phyloP scores from a whole-genome alignment of 2,888 invertebrate genomes.

The Synanthedon myopaeformis region DNA sequence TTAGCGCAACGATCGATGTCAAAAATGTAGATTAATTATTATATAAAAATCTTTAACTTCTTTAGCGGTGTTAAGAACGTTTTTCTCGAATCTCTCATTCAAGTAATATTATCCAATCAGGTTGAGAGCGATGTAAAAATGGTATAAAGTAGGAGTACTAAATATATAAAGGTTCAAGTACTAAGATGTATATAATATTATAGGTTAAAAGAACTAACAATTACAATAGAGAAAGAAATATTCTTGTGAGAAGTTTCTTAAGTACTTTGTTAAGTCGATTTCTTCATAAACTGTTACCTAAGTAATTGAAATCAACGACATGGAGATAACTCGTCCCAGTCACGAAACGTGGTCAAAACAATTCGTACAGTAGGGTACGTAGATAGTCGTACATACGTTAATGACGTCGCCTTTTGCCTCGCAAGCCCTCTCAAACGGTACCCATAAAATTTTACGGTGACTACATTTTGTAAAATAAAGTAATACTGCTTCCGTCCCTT shows the following conservation, averaged over 20 bases:
- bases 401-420: constrained; percentile 28
- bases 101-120: neutral
- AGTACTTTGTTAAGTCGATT: too few relatives aligned
- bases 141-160: neutral
- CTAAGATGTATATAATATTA: neutral
- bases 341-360: constrained; percentile 15
- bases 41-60: neutral
- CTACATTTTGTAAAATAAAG: constrained; percentile 55
- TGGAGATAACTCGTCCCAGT: constrained; percentile 19
- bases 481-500: constrained; percentile 22
- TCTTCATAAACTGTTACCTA: constrained; percentile 9
- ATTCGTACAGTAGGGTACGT: neutral
- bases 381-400: constrained; percentile 32
- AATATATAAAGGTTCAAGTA: neutral
- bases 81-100: neutral
- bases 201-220: too few relatives aligned
- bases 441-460: constrained; percentile 55
- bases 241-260: too few relatives aligned
- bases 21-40: neutral
- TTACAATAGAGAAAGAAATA: too few relatives aligned
- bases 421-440: constrained; percentile 34
- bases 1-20: too few relatives aligned
- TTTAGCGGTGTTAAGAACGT: neutral
- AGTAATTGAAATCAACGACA: constrained; percentile 51
- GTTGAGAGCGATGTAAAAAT: neutral